Percentiles rank a stretch among this genome's conserved stretches.
Conservation (phyloP, 23 tunicate genomes). For the Aplidium turbinatum region DNA sequence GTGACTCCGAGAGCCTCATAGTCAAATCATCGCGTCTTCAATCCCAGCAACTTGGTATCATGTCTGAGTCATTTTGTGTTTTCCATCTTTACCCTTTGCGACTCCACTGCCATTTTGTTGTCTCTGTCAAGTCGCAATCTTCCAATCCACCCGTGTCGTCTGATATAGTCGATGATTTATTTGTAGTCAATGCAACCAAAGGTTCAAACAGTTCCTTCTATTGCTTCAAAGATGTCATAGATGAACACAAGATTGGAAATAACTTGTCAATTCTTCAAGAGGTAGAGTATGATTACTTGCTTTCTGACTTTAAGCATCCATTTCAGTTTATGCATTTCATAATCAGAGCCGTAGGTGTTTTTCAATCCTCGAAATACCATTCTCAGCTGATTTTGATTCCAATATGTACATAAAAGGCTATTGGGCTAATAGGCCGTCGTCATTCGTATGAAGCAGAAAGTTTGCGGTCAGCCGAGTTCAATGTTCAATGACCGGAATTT, state of each 20-base stretch:
- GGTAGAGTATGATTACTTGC: too few relatives aligned
- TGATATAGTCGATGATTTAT: slow-evolving; percentile 35
- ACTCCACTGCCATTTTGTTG: slow-evolving; percentile 61
- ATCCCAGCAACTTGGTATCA: not conserved
- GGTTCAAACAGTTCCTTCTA: slow-evolving; percentile 55
- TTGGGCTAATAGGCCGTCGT: too few relatives aligned
- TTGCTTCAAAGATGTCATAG: slow-evolving; percentile 41
- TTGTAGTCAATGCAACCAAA: slow-evolving; percentile 30
- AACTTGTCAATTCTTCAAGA: not conserved
- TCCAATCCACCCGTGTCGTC: slow-evolving; percentile 14
- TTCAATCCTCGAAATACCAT: too few relatives aligned
- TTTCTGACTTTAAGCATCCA: too few relatives aligned
- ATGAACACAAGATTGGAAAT: slow-evolving; percentile 9
- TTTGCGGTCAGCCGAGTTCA: too few relatives aligned
- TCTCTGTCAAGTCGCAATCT: slow-evolving; percentile 18
- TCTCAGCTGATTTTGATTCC: too few relatives aligned
- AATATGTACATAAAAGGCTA: too few relatives aligned
- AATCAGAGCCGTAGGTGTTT: too few relatives aligned
- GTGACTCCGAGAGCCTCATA: slow-evolving; percentile 38
- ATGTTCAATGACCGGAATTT: too few relatives aligned
- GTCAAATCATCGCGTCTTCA: slow-evolving; percentile 35
- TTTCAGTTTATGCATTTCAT: too few relatives aligned
- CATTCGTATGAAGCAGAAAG: too few relatives aligned
- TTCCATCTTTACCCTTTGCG: slow-evolving; percentile 48
- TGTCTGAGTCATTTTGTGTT: slow-evolving; percentile 42